phyloP scores from a whole-genome alignment of 2,888 invertebrate genomes.

The Lydus trimaculatus region DNA sequence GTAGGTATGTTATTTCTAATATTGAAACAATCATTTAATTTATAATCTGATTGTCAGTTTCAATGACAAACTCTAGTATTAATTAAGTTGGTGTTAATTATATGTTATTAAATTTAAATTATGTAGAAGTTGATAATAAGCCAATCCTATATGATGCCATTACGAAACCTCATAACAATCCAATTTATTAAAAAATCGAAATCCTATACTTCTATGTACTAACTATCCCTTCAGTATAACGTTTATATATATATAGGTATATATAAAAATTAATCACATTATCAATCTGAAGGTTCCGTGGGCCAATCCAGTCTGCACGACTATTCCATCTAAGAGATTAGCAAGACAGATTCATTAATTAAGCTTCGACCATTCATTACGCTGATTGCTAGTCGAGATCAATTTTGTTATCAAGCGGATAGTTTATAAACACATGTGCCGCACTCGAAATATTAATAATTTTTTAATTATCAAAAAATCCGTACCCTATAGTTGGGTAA shows the following conservation, averaged over 20 bases:
- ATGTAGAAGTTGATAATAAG: slow-evolving; percentile 31
- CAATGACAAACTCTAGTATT: slow-evolving; percentile 28
- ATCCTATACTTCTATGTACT: slow-evolving; percentile 39
- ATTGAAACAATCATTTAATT: background rate
- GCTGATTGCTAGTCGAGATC: slow-evolving; percentile 56
- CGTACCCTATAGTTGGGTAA: no score
- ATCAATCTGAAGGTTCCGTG: slow-evolving; percentile 59
- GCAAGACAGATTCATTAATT: slow-evolving; percentile 64
- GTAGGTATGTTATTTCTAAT: no score
- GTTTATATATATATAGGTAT: slow-evolving; percentile 35
- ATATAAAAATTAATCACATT: slow-evolving; percentile 63
- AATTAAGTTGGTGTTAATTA: slow-evolving; percentile 29
- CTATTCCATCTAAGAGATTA: slow-evolving; percentile 62
- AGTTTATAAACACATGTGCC: background rate
- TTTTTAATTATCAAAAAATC: no score
- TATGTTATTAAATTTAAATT: slow-evolving; percentile 29
- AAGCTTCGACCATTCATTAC: slow-evolving; percentile 62
- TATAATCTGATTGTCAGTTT: slow-evolving; percentile 28
- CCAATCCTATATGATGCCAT: slow-evolving; percentile 42
- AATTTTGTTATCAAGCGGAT: slow-evolving; percentile 13
- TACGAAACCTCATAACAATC: slow-evolving; percentile 50
- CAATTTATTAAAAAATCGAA: slow-evolving; percentile 58
- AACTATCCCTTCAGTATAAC: slow-evolving; percentile 31
- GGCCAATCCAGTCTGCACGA: slow-evolving; percentile 56
- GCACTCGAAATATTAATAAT: no score